Base-by-base conservation (phyloP, 2,113 vertebrate genomes). In the Rissa tridactyla region DNA sequence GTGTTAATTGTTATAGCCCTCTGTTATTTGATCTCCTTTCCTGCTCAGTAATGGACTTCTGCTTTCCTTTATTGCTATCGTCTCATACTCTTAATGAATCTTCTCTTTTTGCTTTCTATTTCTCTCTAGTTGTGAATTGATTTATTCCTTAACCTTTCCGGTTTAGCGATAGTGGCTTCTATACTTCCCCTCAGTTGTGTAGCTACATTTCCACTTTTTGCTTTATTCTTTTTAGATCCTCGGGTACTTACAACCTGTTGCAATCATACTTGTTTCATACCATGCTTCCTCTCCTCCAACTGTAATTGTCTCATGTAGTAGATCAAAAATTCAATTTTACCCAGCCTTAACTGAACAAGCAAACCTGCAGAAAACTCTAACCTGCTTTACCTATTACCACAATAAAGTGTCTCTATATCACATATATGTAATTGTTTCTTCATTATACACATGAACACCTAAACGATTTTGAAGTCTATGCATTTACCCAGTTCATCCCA, bases 401-500 rank as follows among this genome's bases (percentile, higher is more conserved):
- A 49, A n/a, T 3, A 54, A 61, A 58, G 25, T n/a, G 49, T 82
- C 10, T 51, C 34, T 92, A 46, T 30, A 44, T 8, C 61, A 26
- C 32, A 58, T 60, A 77, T 52, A 86, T 11, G 25, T 38, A 85
- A 54, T 17, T 65, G 29, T 55, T 52, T 52, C 51, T 70, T 62
- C n/a, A 66, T 76, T 91, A 76, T 26, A 82, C 32, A 73, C 9
- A 83, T 21, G 46, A 87, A 96, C 11, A 91, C 14, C 52, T 78
- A 89, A 87, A 78, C 72, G 70, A 91, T 42, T 90, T 76, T 83
- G 64, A 95, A 94, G 68, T 36, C 52, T 85, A 66, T 90, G 29
- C 78, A 97, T 97, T 98, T 98, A 98, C 98, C 98, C 92, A 99
- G 95, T 97, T 99, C 98, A 91, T 99, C 99, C 99, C 99, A 99